phyloP scores from a whole-genome alignment of 1,140 invertebrate species.

The Latrodectus geometricus region DNA sequence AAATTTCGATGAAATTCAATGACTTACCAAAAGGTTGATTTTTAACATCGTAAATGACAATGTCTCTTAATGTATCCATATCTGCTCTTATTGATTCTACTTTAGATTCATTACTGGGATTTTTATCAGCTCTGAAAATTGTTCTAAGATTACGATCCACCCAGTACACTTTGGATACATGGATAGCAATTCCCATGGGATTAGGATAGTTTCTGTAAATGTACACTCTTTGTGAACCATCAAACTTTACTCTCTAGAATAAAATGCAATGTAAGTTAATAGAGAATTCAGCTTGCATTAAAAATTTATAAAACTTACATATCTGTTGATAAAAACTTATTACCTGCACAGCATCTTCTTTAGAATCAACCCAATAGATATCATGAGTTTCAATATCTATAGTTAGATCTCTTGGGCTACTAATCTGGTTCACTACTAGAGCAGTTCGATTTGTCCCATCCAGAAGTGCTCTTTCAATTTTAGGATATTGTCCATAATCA shows the following conservation, averaged over 20 bases:
- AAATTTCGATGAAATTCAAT: not conserved
- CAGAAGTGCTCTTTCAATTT: constrained; percentile 89
- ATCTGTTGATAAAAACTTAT: constrained; percentile 64
- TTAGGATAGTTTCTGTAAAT: constrained; percentile 91
- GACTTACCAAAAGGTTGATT: constrained; percentile 79
- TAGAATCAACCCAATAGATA: constrained; percentile 97
- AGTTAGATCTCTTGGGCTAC: constrained; percentile 90
- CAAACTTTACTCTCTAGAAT: constrained; percentile 69
- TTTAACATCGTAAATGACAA: constrained; percentile 88
- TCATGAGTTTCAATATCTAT: constrained; percentile 95
- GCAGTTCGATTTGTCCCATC: constrained; percentile 90
- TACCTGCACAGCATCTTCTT: constrained; percentile 90
- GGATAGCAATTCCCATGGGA: constrained; percentile 92
- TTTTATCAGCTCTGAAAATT: constrained; percentile 76
- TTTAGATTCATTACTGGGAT: constrained; percentile 69
- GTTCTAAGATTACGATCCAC: constrained; percentile 92
- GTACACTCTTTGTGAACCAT: constrained; percentile 73
- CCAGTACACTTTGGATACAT: constrained; percentile 87
- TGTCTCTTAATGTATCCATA: constrained; percentile 84
- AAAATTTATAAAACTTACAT: not conserved
- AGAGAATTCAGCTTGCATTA: not conserved
- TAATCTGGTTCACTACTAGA: constrained; percentile 90
- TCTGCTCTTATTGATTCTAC: constrained; percentile 81
- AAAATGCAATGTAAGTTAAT: constrained; percentile 23
- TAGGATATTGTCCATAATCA: constrained; percentile 96